Evolutionary conservation across 2,113 vertebrate genomes (phyloP).

Genomic region (Cairina moschata): DNA sequence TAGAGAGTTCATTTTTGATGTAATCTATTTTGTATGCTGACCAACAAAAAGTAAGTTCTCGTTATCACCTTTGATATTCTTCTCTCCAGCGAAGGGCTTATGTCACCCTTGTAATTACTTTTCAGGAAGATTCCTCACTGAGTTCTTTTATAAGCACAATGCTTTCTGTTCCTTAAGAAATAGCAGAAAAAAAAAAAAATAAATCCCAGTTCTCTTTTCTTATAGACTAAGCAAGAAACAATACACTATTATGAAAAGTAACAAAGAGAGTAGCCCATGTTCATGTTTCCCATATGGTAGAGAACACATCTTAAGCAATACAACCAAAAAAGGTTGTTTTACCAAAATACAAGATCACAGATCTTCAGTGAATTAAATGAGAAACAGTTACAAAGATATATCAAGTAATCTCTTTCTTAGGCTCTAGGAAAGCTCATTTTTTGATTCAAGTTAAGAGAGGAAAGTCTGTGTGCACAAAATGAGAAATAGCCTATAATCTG

Average conservation of each 20-base stretch:
- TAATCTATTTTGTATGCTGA: conserved; percentile 21
- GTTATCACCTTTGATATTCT: conserved; percentile 25
- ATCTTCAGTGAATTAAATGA: background rate
- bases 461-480: background rate
- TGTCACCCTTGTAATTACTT: conserved; percentile 1
- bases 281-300: background rate
- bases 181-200: background rate
- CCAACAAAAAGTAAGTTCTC: background rate
- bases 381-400: background rate
- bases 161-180: conserved; percentile 20
- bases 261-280: background rate
- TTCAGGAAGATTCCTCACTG: background rate
- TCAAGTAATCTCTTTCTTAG: background rate
- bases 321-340: background rate
- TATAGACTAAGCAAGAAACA: background rate
- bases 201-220: background rate
- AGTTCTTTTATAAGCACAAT: conserved; percentile 6
- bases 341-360: background rate
- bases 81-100: background rate
- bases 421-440: background rate
- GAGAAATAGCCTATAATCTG: background rate
- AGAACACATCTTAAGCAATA: background rate
- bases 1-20: conserved; percentile 11
- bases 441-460: background rate
- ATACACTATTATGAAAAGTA: background rate